These are phyloP conservation scores for Sepiola atlantica DNA, from an alignment of 2,888 invertebrate genomes.

Conservation along the genomic window DNA sequence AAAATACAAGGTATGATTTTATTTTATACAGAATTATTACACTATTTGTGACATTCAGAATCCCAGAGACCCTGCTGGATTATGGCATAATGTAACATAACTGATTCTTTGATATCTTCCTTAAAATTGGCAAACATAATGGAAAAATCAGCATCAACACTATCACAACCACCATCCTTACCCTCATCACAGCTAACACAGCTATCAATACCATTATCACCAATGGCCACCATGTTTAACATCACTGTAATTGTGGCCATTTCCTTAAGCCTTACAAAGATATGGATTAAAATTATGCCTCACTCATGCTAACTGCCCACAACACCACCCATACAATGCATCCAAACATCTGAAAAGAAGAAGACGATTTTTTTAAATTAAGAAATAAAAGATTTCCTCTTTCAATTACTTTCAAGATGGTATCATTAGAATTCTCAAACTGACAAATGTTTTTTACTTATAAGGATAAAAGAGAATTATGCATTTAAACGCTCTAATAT, in stretches of 20 bases:
- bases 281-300: neutral
- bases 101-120: neutral
- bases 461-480: conserved; percentile 32
- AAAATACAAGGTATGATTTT: too few species aligned
- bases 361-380: neutral
- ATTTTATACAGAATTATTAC: too few species aligned
- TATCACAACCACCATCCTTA: too few species aligned
- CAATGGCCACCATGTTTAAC: neutral
- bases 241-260: neutral
- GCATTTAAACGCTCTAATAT: neutral
- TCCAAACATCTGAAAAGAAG: neutral
- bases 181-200: too few species aligned
- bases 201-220: too few species aligned
- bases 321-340: neutral
- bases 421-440: neutral
- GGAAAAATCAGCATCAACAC: neutral
- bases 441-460: neutral
- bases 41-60: too few species aligned
- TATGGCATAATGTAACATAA: too few species aligned
- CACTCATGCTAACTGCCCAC: neutral
- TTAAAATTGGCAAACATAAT: neutral
- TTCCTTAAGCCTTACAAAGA: neutral
- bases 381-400: conserved; percentile 11
- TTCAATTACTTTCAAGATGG: neutral
- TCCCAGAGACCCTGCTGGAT: too few species aligned